These are phyloP conservation scores for Eclectus roratus DNA, from an alignment of 2,113 vertebrate genomes.

Conservation along the genomic window DNA sequence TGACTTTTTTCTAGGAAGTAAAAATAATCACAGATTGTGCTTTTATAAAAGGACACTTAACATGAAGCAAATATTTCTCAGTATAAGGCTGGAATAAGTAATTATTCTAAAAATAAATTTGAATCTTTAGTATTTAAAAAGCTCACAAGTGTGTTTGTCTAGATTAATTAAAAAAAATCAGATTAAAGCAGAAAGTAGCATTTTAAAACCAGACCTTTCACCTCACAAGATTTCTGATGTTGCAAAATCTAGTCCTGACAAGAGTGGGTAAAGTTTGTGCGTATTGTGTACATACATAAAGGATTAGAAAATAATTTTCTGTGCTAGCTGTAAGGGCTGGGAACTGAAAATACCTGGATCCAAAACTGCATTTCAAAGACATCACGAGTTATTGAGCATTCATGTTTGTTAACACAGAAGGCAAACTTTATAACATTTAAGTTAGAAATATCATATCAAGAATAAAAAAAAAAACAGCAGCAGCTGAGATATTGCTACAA, in stretches of 20 bases:
- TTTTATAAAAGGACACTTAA: neutral
- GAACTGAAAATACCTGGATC: neutral
- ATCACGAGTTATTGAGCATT: neutral
- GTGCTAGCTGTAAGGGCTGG: neutral
- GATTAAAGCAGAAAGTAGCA: neutral
- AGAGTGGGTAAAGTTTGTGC: neutral
- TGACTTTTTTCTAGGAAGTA: neutral
- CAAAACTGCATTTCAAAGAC: neutral
- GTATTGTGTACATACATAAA: neutral
- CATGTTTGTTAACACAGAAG: neutral
- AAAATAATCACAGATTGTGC: neutral
- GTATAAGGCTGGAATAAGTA: neutral
- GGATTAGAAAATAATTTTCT: neutral
- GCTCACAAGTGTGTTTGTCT: neutral
- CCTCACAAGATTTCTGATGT: neutral
- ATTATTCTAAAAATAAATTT: neutral
- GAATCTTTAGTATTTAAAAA: neutral
- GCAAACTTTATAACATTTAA: neutral
- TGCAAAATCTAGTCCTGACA: neutral
- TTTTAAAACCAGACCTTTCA: neutral
- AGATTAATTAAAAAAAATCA: neutral
- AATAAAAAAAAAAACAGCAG: neutral
- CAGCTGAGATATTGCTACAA: neutral
- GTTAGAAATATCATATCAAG: neutral
- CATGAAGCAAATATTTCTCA: neutral